These are phyloP conservation scores for Aelia acuminata DNA, from an alignment of 2,888 invertebrate species.

Conservation along the genomic window DNA sequence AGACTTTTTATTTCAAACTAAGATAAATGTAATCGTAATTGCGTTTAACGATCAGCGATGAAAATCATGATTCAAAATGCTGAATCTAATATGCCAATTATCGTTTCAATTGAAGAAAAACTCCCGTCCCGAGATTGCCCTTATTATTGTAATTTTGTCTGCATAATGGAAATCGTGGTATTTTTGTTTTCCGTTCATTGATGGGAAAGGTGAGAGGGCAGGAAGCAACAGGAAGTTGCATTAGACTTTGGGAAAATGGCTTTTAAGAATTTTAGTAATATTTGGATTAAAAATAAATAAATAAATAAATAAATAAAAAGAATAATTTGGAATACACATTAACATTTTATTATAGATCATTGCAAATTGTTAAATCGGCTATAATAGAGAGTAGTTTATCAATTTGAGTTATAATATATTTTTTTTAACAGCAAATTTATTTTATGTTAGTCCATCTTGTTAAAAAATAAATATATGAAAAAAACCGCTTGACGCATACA, in stretches of 20 bases:
- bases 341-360: no score
- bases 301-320: background rate
- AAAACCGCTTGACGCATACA: no score
- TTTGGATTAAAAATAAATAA: background rate
- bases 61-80: background rate
- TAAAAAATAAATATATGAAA: no score
- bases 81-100: background rate
- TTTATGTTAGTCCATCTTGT: no score
- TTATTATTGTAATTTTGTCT: constrained; percentile 1
- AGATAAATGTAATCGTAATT: no score
- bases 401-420: no score
- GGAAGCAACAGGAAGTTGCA: background rate
- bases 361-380: no score
- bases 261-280: background rate
- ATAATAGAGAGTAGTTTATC: no score
- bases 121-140: background rate
- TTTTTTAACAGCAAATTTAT: no score
- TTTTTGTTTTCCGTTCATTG: background rate
- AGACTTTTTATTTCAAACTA: no score
- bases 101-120: background rate
- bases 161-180: constrained; percentile 16
- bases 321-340: background rate
- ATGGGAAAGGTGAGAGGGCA: background rate
- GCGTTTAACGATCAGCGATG: background rate
- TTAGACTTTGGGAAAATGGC: background rate